phyloP scores from a whole-genome alignment of 2,888 invertebrate species.

The Heliothis peltigera region DNA sequence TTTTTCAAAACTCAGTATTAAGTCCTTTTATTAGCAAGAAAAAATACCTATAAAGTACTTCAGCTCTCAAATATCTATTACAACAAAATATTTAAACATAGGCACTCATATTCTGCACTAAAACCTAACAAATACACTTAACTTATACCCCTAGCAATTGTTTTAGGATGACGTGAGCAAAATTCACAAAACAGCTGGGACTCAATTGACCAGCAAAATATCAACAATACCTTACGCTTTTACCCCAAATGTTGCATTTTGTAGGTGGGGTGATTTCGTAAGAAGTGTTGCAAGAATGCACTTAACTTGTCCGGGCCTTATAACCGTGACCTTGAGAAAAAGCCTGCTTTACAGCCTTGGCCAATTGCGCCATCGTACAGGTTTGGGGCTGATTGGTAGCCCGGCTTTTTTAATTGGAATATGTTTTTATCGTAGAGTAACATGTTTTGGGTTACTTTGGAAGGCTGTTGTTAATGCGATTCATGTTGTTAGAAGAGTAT shows the following conservation, averaged over 20 bases:
- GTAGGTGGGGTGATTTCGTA: constrained; percentile 51
- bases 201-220: no score
- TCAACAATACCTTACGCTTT: constrained; percentile 7
- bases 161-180: no score
- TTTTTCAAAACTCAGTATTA: no score
- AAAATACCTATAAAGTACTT: no score
- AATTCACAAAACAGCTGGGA: no score
- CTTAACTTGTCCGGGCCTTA: constrained; percentile 33
- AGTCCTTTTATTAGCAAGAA: no score
- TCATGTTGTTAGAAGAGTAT: not conserved
- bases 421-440: constrained; percentile 31
- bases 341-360: constrained; percentile 58
- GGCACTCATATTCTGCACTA: no score
- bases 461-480: not conserved
- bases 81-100: no score
- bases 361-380: constrained; percentile 59
- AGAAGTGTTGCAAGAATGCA: constrained; percentile 61
- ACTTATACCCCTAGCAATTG: no score
- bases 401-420: constrained; percentile 55
- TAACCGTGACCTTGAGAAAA: constrained; percentile 63
- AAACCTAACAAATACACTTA: no score
- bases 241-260: constrained; percentile 29
- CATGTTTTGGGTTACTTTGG: constrained; percentile 4
- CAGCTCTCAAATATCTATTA: no score
- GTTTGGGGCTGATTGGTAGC: constrained; percentile 53